Percentiles rank a stretch among this genome's conserved stretches.
Conservation (phyloP, 2,888 invertebrate genomes). For the Mystacides longicornis region DNA sequence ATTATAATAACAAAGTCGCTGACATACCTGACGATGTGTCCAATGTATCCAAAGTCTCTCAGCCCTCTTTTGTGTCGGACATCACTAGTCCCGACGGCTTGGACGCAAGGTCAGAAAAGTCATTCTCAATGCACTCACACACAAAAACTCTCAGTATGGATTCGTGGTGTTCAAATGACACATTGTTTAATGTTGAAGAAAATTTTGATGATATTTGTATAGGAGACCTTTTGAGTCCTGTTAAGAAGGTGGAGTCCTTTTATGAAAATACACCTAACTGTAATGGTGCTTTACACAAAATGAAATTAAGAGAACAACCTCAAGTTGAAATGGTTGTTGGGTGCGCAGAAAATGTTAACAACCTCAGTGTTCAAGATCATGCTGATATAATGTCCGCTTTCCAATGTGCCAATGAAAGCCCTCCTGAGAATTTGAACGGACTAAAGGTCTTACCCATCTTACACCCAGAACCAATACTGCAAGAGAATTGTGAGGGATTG, state of each 20-base stretch:
- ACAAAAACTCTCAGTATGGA: conserved; percentile 54
- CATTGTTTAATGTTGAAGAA: conserved; percentile 56
- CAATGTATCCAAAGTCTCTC: conserved; percentile 44
- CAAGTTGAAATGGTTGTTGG: conserved; percentile 22
- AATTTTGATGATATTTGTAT: conserved; percentile 40
- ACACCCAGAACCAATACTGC: background rate
- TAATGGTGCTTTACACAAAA: background rate
- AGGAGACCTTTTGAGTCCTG: background rate
- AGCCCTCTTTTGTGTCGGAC: conserved; percentile 44
- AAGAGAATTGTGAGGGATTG: too few relatives aligned
- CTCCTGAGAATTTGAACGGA: conserved; percentile 5
- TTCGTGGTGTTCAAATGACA: conserved; percentile 59
- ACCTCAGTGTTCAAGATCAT: background rate
- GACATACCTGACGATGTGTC: conserved; percentile 35
- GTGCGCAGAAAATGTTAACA: conserved; percentile 7
- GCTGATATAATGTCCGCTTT: conserved; percentile 4
- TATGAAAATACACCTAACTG: too few relatives aligned
- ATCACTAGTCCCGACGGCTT: conserved; percentile 44
- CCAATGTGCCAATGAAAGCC: conserved; percentile 3
- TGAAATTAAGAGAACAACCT: background rate
- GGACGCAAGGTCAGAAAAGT: conserved; percentile 29
- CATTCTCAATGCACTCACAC: conserved; percentile 20
- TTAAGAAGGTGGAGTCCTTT: background rate
- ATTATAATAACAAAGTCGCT: conserved; percentile 17
- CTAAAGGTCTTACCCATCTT: conserved; percentile 8